Evolutionary conservation across 2,113 vertebrate genomes (phyloP), one percentile per base, ranked within the genome.

Genomic region (Perca schrenkii): DNA sequence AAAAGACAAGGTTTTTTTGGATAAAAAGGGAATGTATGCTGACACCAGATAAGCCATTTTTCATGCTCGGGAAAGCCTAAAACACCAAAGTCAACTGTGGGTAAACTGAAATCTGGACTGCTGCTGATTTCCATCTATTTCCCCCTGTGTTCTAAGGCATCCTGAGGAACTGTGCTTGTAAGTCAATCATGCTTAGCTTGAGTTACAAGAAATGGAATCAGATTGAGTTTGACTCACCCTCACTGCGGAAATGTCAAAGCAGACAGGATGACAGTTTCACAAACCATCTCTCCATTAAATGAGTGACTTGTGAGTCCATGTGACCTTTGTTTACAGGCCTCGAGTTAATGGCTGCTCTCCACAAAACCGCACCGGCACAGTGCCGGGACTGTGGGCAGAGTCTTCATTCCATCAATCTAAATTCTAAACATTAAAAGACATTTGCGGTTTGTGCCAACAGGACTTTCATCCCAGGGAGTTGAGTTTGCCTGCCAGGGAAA

Each of bases 181-280:
- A 66, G 62, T 85, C 65, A 79, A 50, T 83, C 65, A 70, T 28
- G 49, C 60, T 80, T 74, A 77, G 53, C 50, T 21, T 25, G 40
- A 50, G 57, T 77, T 70, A 77, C 79, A 77, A 71, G 43, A 70
- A 56, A 56, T 25, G 34, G 46, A 61, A 81, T 79, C 36, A 56
- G 75, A 82, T 71, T 77, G 78, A 73, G 63, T 65, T 62, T n/a
- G 71, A 86, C 57, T 64, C 31, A 21, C 36, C 62, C 40, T 81
- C 50, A 34, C 43, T 63, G 47, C 8, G 22, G 43, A 77, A 87
- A 83, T 85, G 85, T 85, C 88, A 90, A 75, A 70, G 67, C 66
- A 28, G 57, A 47, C 79, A 50, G 62, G 62, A 78, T 75, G 80
- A 62, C 88, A 65, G 82, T 34, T 50, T 87, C 87, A 87, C 88